Evolutionary conservation across 2,113 vertebrate genomes (phyloP), one percentile per base, ranked within the genome.

Genomic region (Platanista minor): DNA sequence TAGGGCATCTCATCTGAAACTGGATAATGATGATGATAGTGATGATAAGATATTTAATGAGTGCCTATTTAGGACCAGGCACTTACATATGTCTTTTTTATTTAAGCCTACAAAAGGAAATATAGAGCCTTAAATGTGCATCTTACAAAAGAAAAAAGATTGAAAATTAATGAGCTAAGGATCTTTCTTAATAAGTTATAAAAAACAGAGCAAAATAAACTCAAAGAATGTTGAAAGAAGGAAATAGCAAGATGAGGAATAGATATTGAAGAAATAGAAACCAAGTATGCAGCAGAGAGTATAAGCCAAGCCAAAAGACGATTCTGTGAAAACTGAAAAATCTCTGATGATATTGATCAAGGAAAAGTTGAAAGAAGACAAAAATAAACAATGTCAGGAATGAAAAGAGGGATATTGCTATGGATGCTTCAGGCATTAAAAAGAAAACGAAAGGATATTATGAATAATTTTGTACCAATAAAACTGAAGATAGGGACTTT

Each of bases 131-230:
- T 95, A 87, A 87, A 88, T 64, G 46, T 7, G 72, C n/a, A 92
- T 83, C 39, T 97, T 92, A 83, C 49, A 80, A 87, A 86, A 84
- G 36, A 62, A 96, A 91, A 87, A 83, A n/a, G 46, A 93, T 21
- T 61, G 46, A 96, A 96, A 96, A 89, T 72, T 91, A 91, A 96
- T 83, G 66, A 93, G 23, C 77, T 91, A 96, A 91, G 33, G 54
- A 95, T 91, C 52, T 87, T 90, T 91, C 66, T 90, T 64, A 96
- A 41, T 94, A 94, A 91, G 54, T 69, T 90, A 41, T 59, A 49
- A 83, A 78, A 75, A 43, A 71, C 25, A 85, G 15, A 94, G 57
- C 62, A 85, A 87, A 92, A 93, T 94, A 71, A 90, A 91, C 43
- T 86, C 71, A 75, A 78, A 84, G 82, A 36, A 82, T 64, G n/a